Evolutionary conservation across 2,113 vertebrate genomes (phyloP), one percentile per base, ranked within the genome.

Genomic region (Echinops telfairi): DNA sequence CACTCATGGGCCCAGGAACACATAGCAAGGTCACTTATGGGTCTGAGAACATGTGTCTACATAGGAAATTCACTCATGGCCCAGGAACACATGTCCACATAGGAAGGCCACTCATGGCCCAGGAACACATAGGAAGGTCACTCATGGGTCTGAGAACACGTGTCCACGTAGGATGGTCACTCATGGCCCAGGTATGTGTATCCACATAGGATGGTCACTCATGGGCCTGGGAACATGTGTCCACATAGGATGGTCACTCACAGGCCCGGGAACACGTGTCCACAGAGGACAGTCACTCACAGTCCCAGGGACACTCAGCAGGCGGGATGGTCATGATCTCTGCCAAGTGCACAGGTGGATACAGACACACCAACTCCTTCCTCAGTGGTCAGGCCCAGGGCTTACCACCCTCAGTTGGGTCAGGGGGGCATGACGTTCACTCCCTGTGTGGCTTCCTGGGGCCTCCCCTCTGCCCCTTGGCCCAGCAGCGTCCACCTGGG

Each of bases 321-420:
- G 12, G n/a, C 7, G n/a, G 31, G 70, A 73, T n/a, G 70, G 70
- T 20, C 70, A 36, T 73, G 5, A 20, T 73, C 6, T 66, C 64
- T 3, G 1, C 84, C 36, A 17, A 0, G 0, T 36, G 77, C 4
- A 0, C 27, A 19, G 3, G 0, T 1, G 16, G 53, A 27, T 33
- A 58, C 11, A 17, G 90, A 40, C 8, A 16, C 0, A 0, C 23
- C 0, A 0, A 80, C 84, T 0, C 22, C 38, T 17, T 62, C 27
- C 8, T 33, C 1, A 77, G 60, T 57, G 66, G 57, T 10, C 36
- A 29, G 14, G 3, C 14, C 25, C 22, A 53, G 47, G 47, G 47
- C 10, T 53, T 53, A 14, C 47, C 47, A 53, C 47, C 40, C 47
- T 7, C 47, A 9, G 47, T 53, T 53, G 47, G 47, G 47, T 8